Evolutionary conservation across 2,888 invertebrate genomes (phyloP).

Genomic region (Prosapia bicincta): DNA sequence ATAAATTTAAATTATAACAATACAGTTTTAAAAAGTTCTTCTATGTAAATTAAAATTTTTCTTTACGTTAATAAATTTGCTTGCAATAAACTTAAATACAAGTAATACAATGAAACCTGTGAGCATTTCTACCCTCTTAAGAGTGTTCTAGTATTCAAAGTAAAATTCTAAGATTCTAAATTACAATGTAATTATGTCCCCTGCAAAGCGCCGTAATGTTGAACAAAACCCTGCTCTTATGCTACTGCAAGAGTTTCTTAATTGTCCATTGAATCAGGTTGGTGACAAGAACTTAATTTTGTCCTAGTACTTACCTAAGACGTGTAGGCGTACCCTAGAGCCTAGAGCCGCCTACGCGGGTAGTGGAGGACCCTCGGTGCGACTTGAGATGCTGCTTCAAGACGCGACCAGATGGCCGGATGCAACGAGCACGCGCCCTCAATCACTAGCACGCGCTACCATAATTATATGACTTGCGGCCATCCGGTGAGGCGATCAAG

Average conservation of each 20-base stretch:
- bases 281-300: background rate
- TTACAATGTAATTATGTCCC: background rate
- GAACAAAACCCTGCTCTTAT: background rate
- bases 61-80: too few species aligned
- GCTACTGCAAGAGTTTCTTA: background rate
- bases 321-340: background rate
- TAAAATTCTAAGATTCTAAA: background rate
- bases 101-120: too few species aligned
- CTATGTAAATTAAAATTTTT: too few species aligned
- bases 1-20: too few species aligned
- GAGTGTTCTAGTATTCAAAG: too few species aligned
- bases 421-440: background rate
- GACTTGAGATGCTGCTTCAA: background rate
- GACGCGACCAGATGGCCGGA: background rate
- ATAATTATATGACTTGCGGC: constrained; percentile 2
- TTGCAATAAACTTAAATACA: too few species aligned
- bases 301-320: background rate
- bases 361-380: background rate
- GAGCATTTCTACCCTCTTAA: too few species aligned
- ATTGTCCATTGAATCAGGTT: background rate
- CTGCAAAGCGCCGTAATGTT: background rate
- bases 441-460: background rate
- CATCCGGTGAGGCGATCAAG: background rate
- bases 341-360: background rate
- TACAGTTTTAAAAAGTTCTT: too few species aligned